phyloP scores from a whole-genome alignment of 2,797 vertebrate species.

The Artibeus jamaicensis region DNA sequence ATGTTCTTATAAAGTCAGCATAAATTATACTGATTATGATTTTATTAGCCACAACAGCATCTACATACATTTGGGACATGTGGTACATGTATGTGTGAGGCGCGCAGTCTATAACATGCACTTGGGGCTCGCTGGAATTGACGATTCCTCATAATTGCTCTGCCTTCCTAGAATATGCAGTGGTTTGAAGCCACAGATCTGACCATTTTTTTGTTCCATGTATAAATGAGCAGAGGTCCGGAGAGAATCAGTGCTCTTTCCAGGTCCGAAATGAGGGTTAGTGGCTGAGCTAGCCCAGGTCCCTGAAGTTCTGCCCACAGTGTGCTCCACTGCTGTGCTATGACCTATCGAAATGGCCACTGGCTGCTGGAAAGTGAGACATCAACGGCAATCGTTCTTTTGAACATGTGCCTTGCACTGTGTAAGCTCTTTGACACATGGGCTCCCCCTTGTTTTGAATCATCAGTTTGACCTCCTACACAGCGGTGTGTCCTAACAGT shows the following conservation, averaged over 20 bases:
- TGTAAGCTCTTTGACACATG: not conserved
- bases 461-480: not conserved
- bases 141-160: too few species aligned
- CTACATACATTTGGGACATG: not conserved
- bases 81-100: not conserved
- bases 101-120: not conserved
- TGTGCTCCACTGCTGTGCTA: not conserved
- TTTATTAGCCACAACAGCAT: not conserved
- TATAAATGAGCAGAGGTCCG: not conserved
- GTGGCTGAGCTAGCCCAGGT: not conserved
- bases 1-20: not conserved
- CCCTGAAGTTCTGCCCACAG: not conserved
- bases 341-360: not conserved
- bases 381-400: not conserved
- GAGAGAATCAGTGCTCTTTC: not conserved
- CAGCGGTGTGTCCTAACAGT: not conserved
- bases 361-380: not conserved
- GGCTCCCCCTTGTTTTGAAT: not conserved
- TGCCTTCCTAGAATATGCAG: fast-evolving
- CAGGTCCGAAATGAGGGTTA: not conserved
- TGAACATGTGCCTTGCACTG: not conserved
- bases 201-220: not conserved
- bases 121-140: not conserved
- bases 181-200: not conserved
- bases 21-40: not conserved